Evolutionary conservation across 2,888 invertebrate species (phyloP).

Genomic region (Melipona beecheii): DNA sequence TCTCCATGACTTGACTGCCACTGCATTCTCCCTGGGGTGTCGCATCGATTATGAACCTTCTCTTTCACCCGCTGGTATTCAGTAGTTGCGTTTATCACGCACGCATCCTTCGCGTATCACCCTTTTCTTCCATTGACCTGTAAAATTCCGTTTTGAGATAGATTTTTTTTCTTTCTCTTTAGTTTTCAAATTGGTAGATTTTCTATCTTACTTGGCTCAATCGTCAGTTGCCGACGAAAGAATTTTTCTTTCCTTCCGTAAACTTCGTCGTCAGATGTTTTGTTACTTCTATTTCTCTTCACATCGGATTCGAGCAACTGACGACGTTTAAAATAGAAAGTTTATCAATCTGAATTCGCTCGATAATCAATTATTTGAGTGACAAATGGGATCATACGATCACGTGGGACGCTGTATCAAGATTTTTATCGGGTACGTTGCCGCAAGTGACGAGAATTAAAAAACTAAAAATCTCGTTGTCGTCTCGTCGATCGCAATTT

Average conservation of each 20-base stretch:
- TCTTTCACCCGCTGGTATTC: conserved; percentile 55
- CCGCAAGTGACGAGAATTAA: neutral
- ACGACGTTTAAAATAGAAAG: conserved; percentile 4
- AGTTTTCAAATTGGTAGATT: too few relatives aligned
- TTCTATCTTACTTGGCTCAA: too few relatives aligned
- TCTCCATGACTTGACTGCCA: conserved; percentile 65
- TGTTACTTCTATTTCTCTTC: neutral
- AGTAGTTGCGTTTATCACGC: conserved; percentile 55
- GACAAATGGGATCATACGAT: conserved; percentile 4
- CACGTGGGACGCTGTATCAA: neutral
- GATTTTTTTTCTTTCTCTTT: neutral
- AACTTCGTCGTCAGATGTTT: neutral
- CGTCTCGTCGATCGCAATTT: too few relatives aligned
- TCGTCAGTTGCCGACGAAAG: too few relatives aligned
- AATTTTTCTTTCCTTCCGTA: too few relatives aligned
- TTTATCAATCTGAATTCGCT: conserved; percentile 16
- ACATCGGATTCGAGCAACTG: neutral
- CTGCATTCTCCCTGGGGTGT: conserved; percentile 47
- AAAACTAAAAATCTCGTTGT: too few relatives aligned
- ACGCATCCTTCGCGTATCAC: conserved; percentile 38
- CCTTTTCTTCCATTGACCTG: conserved; percentile 14
- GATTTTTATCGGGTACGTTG: neutral
- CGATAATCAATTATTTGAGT: conserved; percentile 16
- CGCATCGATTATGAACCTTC: conserved; percentile 68
- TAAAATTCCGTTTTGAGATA: neutral